Percentiles rank a stretch among this genome's conserved stretches.
Conservation (phyloP, 1,140 invertebrate genomes). For the Achatina immaculata region DNA sequence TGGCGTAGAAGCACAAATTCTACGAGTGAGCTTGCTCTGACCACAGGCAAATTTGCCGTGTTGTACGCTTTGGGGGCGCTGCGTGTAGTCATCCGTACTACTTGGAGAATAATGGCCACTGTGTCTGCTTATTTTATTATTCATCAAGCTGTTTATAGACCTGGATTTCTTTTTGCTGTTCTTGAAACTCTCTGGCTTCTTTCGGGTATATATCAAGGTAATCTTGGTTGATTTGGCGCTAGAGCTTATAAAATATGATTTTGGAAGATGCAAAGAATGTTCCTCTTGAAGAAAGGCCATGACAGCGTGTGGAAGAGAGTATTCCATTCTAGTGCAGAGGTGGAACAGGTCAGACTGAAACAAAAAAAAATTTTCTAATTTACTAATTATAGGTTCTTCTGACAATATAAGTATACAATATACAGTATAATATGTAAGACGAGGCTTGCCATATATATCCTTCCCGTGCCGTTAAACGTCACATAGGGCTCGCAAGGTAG, state of each 20-base stretch:
- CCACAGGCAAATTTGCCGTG: neutral
- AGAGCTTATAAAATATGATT: conserved; percentile 35
- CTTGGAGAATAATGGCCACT: neutral
- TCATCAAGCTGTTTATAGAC: neutral
- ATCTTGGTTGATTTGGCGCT: conserved; percentile 28
- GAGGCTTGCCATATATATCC: too few species aligned
- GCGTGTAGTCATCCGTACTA: conserved; percentile 4
- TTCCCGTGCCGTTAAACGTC: too few species aligned
- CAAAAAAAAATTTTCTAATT: too few species aligned
- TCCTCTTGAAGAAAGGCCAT: conserved; percentile 34
- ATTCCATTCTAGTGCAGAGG: conserved; percentile 13
- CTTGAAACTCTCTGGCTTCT: neutral
- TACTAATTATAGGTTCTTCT: too few species aligned
- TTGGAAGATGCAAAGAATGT: conserved; percentile 9
- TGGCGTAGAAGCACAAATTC: conserved; percentile 10
- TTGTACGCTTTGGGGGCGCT: neutral
- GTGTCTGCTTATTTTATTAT: neutral
- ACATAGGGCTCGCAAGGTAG: too few species aligned
- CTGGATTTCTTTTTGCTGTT: neutral
- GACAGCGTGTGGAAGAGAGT: conserved; percentile 31
- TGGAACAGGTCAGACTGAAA: neutral
- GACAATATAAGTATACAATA: too few species aligned
- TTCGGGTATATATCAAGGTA: conserved; percentile 27
- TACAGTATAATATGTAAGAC: too few species aligned
- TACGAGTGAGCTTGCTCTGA: neutral